Conservation (phyloP, 2,113 vertebrate species). For the Ciconia stormi region DNA sequence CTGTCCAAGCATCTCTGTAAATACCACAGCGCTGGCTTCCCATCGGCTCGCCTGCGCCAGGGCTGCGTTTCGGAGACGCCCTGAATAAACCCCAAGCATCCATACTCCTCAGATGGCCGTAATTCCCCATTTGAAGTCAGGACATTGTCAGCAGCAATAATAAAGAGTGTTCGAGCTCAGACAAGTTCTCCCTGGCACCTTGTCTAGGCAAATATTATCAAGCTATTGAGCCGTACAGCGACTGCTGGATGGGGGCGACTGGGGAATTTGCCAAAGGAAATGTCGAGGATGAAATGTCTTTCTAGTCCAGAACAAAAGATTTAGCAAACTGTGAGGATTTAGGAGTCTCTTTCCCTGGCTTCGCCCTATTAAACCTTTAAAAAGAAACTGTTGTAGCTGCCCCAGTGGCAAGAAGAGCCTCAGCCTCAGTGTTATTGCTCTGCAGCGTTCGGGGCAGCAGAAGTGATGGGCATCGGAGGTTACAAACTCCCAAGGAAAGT, state of each 20-base stretch:
- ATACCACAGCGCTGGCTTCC: background rate
- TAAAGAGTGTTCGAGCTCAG: slow-evolving; percentile 4
- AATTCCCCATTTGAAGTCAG: background rate
- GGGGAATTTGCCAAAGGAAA: background rate
- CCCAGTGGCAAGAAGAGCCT: background rate
- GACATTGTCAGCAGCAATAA: background rate
- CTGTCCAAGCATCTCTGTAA: background rate
- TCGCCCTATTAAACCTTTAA: background rate
- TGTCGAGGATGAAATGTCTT: background rate
- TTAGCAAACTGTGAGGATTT: background rate
- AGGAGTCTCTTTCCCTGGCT: background rate
- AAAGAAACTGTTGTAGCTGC: background rate
- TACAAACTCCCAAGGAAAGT: background rate
- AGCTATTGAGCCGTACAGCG: background rate
- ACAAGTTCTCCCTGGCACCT: slow-evolving; percentile 19
- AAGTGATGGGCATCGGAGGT: fast-evolving
- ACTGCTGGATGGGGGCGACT: background rate
- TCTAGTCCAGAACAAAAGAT: background rate
- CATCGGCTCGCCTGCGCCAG: background rate
- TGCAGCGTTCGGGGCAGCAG: background rate
- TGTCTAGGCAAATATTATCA: slow-evolving; percentile 1
- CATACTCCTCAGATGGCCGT: background rate
- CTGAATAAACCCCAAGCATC: background rate
- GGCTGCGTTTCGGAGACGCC: background rate
- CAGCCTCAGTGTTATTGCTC: background rate